Percentiles rank a stretch among this genome's conserved stretches.
Conservation (phyloP, 1,140 invertebrate species). For the Portunus trituberculatus region DNA sequence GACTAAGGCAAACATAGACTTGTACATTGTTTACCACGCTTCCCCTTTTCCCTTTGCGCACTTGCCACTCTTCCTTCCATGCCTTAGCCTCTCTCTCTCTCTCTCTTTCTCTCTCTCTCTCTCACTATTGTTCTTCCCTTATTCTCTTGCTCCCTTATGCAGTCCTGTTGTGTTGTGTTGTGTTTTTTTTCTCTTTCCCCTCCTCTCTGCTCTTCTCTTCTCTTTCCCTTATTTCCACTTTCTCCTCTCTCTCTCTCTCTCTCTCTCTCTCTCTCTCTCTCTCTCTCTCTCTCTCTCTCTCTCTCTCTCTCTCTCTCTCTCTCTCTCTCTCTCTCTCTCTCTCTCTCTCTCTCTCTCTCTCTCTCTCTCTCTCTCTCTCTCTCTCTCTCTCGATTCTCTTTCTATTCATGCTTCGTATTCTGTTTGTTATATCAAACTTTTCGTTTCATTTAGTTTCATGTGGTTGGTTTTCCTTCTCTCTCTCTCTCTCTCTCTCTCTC, state of each 20-base stretch:
- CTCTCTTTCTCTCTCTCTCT: background rate
- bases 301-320: too few relatives aligned
- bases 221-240: too few relatives aligned
- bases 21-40: background rate
- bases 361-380: too few relatives aligned
- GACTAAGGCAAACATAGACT: slow-evolving; percentile 13
- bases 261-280: too few relatives aligned
- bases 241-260: too few relatives aligned
- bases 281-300: too few relatives aligned
- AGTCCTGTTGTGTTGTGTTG: too few relatives aligned
- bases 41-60: background rate
- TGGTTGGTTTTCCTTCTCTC: too few relatives aligned
- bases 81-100: background rate
- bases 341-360: background rate
- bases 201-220: background rate
- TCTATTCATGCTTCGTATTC: background rate
- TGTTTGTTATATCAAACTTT: background rate
- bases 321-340: too few relatives aligned
- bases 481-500: background rate
- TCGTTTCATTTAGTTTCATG: too few relatives aligned
- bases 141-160: background rate
- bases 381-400: background rate
- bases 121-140: slow-evolving; percentile 1
- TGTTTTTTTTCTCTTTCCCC: background rate
- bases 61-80: background rate